Conservation (phyloP, 2,797 vertebrate genomes). For the Urophycis tenuis region DNA sequence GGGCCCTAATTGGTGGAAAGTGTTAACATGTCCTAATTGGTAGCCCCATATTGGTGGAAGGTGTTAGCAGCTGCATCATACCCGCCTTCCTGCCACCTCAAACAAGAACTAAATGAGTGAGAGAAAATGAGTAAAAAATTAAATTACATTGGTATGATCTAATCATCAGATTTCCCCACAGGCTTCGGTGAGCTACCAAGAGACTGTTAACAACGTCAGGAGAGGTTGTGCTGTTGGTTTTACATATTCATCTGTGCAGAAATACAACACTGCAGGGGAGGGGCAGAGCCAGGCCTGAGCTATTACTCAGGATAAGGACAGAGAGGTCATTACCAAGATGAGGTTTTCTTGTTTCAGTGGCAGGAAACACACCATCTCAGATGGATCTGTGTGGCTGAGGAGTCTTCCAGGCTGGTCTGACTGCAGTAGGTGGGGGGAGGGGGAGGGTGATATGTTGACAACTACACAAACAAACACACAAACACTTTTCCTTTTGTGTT, state of each 20-base stretch:
- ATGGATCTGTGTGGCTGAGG: not conserved
- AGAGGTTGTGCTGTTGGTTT: not conserved
- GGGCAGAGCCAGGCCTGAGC: not conserved
- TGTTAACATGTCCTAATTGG: no score
- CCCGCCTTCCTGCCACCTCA: not conserved
- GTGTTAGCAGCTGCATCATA: not conserved
- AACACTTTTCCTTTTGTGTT: not conserved
- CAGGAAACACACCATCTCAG: constrained; percentile 1
- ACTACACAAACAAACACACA: not conserved
- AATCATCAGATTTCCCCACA: not conserved
- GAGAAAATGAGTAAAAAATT: not conserved
- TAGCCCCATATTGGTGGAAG: not conserved
- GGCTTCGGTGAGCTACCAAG: not conserved
- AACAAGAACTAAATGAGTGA: not conserved
- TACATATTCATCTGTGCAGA: not conserved
- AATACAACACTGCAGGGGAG: not conserved
- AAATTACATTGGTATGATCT: not conserved
- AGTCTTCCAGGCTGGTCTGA: not conserved
- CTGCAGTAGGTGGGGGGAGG: not conserved
- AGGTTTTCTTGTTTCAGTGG: not conserved
- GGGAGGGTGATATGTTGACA: not conserved
- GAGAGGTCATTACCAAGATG: not conserved
- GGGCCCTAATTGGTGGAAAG: not conserved
- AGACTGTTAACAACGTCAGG: not conserved
- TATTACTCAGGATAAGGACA: constrained; percentile 1